Base-by-base conservation (phyloP, 2,888 invertebrate species). In the Adineta ricciae region DNA sequence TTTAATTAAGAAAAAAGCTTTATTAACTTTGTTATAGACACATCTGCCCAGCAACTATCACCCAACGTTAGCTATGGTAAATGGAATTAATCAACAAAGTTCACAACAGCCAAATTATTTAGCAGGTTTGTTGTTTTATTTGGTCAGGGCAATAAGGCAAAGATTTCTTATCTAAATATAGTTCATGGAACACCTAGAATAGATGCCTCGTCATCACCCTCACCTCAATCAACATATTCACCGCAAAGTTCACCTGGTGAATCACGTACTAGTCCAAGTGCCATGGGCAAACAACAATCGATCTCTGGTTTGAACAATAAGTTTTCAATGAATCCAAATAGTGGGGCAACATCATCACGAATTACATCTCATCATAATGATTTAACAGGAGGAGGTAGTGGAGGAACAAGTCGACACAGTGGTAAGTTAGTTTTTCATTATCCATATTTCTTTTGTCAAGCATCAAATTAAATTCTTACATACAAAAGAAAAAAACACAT, bases 181-280 rank as follows among this genome's bases (percentile, higher is more conserved):
- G 78, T 78, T 5, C 41, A 41, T 78, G 78, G 78, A n/a, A 78
- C 38, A n/a, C 24, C 41, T 41, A 24, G 78, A 3, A 41, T 78
- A n/a, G 78, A 78, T 78, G 78, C 41, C n/a, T 41, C 41, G 14
- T 78, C 78, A 1, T 41, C 41, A 24, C 78, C 78, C 24, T 78
- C 78, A 14, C 78, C 78, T n/a, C 78, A 38, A 41, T 78, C 78
- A 16, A 78, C 41, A 38, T 78, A 78, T 78, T 78, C 78, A n/a
- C 78, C 78, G 9, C 78, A 78, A 78, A 78, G 78, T 41, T 78
- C 78, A 41, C 78, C 78, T 3, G 41, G 78, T 41, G 78, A 78
- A 78, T 78, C 78, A 7, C 78, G 78, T 41, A 41, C 78, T 24
- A 78, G 78, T 78, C 78, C 78, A n/a, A 78, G n/a, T 41, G 78